A percentile compares a stretch with the other conserved stretches of the same genome.
phyloP scores from a whole-genome alignment of 2,113 vertebrate genomes.

The Hyaena hyaena region DNA sequence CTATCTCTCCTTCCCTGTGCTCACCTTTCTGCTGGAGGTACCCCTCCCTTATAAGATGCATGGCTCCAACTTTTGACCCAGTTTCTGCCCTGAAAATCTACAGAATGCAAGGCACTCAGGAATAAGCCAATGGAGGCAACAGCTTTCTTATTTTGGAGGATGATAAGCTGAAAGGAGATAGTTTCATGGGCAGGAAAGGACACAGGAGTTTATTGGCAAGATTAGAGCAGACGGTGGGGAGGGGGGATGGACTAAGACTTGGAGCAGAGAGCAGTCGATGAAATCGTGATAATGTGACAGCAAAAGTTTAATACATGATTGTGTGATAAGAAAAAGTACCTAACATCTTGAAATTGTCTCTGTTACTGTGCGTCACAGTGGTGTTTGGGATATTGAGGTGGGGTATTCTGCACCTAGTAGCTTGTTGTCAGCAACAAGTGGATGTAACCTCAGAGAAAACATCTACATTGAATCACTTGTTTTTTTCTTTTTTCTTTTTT shows the following conservation, averaged over 20 bases:
- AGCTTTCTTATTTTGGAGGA: background rate
- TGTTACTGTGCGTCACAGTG: background rate
- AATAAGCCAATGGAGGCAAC: background rate
- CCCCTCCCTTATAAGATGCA: background rate
- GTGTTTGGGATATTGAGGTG: background rate
- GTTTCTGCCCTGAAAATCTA: background rate
- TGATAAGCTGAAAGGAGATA: background rate
- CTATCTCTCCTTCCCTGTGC: background rate
- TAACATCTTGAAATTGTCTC: background rate
- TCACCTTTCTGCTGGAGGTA: background rate
- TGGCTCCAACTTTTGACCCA: background rate
- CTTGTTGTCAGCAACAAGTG: background rate
- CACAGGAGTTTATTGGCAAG: background rate
- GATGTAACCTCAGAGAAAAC: background rate
- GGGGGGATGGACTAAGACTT: background rate
- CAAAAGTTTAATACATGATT: background rate
- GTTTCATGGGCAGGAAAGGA: accelerated
- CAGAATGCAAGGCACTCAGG: background rate
- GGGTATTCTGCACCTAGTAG: background rate
- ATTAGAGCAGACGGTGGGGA: background rate
- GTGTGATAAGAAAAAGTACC: background rate
- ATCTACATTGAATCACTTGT: background rate
- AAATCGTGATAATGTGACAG: background rate
- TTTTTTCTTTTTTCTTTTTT: background rate
- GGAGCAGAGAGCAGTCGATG: background rate